Base-by-base conservation (phyloP, 2,888 invertebrate species). In the Reticulitermes lucifugus region DNA sequence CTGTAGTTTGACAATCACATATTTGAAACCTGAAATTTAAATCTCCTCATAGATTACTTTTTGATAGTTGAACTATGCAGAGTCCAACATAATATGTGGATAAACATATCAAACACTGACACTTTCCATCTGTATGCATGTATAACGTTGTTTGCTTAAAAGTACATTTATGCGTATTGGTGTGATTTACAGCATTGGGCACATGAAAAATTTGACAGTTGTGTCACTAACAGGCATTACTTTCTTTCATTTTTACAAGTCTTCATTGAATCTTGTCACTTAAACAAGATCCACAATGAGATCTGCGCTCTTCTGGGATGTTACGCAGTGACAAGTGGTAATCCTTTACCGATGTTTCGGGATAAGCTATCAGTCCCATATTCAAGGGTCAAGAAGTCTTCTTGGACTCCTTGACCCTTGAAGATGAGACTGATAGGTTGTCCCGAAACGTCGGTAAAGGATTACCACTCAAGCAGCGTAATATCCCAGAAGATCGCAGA, bases 1-100 rank as follows among this genome's bases (percentile, higher is more conserved):
- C 46, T 51, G 10, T 43, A 77, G 77, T 77, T 77, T 77, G 77
- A 77, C 77, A 77, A 77, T 77, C 77, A 77, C 77, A 77, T 46
- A 43, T 77, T 77, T n/a, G 46, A n/a, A 46, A 25, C 21, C 6
- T 7, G 25, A 77, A 46, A 22, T 10, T 14, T 10, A 35, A 46
- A 51, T 46, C 43, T 43, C 14, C 3, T 35, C 35, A 35, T 35
- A 43, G 43, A 46, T 9, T 21, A 75, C 60, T 77, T 25, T 77
- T 77, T 46, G 12, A 46, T 77, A 73, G 29, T 21, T 21, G 22
- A 77, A n/a, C 6, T 43, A 2, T 43, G 35, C 35, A 22, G n/a
- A 46, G 51, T 22, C 22, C 14, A n/a, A 10, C 41, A 22, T 77
- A 77, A 77, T 21, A n/a, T 77, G 14, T n/a, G 41, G 10, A 46